Percentiles rank a stretch among this genome's conserved stretches.
phyloP scores from a whole-genome alignment of 2,113 vertebrate genomes.

The Thomomys bottae region DNA sequence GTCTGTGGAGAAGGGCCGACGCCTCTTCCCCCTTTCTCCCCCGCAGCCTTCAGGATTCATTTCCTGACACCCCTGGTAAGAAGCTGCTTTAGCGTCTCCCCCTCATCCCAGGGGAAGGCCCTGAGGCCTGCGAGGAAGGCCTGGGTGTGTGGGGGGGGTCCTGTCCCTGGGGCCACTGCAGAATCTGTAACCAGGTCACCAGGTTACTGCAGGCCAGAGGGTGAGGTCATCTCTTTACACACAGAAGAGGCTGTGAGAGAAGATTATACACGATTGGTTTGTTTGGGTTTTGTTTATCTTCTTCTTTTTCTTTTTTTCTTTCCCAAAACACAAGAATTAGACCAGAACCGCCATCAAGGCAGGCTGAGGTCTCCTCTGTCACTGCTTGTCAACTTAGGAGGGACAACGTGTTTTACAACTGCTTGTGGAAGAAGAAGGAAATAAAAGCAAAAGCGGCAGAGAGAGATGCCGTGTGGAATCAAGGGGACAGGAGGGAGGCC shows the following conservation, averaged over 20 bases:
- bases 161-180: conserved; percentile 55
- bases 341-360: conserved; percentile 37
- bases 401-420: background rate
- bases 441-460: conserved; percentile 2
- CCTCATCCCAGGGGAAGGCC: background rate
- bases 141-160: background rate
- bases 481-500: too few relatives aligned
- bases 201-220: conserved; percentile 14
- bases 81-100: background rate
- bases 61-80: background rate
- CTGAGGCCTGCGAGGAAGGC: background rate
- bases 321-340: conserved; percentile 36
- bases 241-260: conserved; percentile 46
- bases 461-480: too few relatives aligned
- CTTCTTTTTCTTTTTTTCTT: conserved; percentile 40
- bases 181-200: conserved; percentile 19
- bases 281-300: too few relatives aligned
- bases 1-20: background rate
- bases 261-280: conserved; percentile 39
- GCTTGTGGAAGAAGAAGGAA: conserved; percentile 33
- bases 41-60: background rate
- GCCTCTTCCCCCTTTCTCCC: background rate
- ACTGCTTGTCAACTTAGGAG: background rate
- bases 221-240: conserved; percentile 69
- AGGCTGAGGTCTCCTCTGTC: conserved; percentile 24